These are phyloP conservation scores for Euthynnus affinis DNA, from an alignment of 2,797 vertebrate species.

Conservation along the genomic window DNA sequence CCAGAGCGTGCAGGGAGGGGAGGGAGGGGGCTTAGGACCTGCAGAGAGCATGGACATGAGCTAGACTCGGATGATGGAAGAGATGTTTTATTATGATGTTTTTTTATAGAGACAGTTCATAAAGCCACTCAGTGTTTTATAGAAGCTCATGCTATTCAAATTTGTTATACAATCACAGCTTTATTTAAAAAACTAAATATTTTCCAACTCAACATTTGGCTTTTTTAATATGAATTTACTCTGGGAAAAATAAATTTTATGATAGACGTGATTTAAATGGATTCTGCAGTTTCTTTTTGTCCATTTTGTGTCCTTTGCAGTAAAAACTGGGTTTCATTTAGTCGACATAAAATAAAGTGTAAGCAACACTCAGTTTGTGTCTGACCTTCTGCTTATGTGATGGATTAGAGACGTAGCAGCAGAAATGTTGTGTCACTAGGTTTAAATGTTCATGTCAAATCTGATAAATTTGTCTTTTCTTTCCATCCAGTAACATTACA, in stretches of 20 bases:
- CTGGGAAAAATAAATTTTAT: neutral
- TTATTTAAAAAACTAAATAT: neutral
- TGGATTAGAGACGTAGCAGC: neutral
- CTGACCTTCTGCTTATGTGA: too few species aligned
- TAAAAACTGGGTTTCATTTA: neutral
- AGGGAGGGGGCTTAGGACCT: conserved; percentile 78
- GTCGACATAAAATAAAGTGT: conserved; percentile 39
- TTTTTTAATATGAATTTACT: neutral
- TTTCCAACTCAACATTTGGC: neutral
- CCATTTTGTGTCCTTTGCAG: neutral
- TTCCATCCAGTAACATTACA: too few species aligned
- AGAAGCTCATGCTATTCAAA: too few species aligned
- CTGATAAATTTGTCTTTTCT: too few species aligned
- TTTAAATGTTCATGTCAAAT: too few species aligned
- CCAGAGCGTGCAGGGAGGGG: conserved; percentile 92
- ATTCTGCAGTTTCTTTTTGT: neutral
- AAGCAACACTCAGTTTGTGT: conserved; percentile 6
- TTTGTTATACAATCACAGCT: conserved; percentile 1
- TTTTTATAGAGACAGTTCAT: conserved; percentile 15
- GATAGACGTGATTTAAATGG: too few species aligned
- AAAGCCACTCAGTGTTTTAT: neutral
- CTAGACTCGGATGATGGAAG: conserved; percentile 69
- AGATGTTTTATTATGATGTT: neutral
- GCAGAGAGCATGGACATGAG: conserved; percentile 91
- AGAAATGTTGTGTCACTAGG: too few species aligned